Evolutionary conservation across 2,113 vertebrate genomes (phyloP).

Genomic region (Chaetodon auriga): DNA sequence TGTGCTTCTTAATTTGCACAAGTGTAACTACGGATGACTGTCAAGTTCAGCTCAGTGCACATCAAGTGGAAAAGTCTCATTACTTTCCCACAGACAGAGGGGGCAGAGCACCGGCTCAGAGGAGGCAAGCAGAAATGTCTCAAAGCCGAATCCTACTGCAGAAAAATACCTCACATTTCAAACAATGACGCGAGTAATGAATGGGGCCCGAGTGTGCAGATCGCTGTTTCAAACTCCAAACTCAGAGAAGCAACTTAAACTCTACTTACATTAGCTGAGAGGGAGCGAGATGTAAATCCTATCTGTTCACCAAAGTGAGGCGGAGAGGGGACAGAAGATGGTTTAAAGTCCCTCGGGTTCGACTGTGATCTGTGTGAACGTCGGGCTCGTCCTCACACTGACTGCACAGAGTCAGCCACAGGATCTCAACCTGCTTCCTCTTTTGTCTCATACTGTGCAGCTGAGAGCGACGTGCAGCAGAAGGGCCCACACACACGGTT

Average conservation of each 20-base stretch:
- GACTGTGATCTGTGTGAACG: conserved; percentile 2
- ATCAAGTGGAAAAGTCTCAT: conserved; percentile 51
- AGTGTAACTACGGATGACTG: conserved; percentile 42
- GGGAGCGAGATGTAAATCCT: background rate
- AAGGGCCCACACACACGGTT: conserved; percentile 4
- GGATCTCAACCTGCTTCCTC: conserved; percentile 69
- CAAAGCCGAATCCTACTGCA: background rate
- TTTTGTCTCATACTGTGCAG: conserved; percentile 52
- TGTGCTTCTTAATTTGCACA: conserved; percentile 34
- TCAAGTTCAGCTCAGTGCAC: conserved; percentile 58
- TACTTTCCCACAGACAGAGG: conserved; percentile 53
- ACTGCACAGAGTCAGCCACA: conserved; percentile 28
- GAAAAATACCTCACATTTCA: background rate
- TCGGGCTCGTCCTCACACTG: background rate
- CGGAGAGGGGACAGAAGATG: background rate
- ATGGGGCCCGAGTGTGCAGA: background rate
- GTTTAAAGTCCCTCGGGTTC: conserved; percentile 6
- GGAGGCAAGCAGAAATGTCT: background rate
- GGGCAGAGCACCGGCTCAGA: conserved; percentile 6
- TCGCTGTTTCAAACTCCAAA: background rate
- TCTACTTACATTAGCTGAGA: conserved; percentile 46
- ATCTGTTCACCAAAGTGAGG: background rate
- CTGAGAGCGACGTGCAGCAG: conserved; percentile 20
- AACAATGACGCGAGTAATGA: background rate
- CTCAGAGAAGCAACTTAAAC: background rate